These are phyloP conservation scores for Noctua janthe DNA, from an alignment of 2,888 invertebrate species.

Conservation along the genomic window DNA sequence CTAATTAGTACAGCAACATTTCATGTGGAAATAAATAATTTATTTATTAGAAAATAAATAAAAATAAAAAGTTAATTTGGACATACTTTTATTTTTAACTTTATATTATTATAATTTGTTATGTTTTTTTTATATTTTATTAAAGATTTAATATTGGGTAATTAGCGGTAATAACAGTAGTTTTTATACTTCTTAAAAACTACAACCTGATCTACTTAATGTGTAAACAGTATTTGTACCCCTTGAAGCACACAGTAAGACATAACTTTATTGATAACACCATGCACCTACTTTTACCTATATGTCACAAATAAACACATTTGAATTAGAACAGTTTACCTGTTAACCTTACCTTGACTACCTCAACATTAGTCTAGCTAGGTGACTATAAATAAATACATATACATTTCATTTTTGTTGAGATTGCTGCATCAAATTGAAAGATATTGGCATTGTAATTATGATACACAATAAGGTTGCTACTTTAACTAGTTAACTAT, in stretches of 20 bases:
- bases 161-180: not conserved
- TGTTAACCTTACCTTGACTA: slow-evolving; percentile 14
- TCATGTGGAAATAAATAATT: not conserved
- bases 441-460: not conserved
- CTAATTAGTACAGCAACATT: not conserved
- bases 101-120: not conserved
- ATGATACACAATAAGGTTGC: not conserved
- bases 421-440: not conserved
- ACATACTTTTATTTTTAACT: not conserved
- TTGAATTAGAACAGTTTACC: not conserved
- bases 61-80: not conserved
- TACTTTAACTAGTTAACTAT: not conserved
- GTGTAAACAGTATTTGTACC: not conserved
- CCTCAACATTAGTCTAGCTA: slow-evolving; percentile 21
- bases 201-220: not conserved
- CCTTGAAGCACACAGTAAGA: not conserved
- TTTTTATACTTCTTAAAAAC: not conserved
- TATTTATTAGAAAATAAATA: not conserved
- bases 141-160: not conserved
- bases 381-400: slow-evolving; percentile 6
- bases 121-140: not conserved
- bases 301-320: not conserved
- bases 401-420: not conserved
- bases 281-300: not conserved
- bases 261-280: not conserved